Percentiles rank a stretch among this genome's conserved stretches.
These are phyloP conservation scores for Callyntrura guangdongensis DNA, from an alignment of 2,888 invertebrate genomes.

Conservation along the genomic window DNA sequence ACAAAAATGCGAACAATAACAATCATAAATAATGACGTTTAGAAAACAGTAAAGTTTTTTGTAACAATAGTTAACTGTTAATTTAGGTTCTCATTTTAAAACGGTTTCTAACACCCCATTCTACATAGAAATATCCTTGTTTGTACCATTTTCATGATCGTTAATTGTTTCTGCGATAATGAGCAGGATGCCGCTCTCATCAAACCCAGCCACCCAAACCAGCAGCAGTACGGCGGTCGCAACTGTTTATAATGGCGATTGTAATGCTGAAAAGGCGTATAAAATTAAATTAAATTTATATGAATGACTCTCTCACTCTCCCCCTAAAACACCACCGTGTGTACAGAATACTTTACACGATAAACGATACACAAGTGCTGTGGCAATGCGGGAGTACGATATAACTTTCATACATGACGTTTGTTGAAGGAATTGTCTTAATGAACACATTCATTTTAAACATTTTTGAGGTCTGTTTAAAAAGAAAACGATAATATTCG, in stretches of 20 bases:
- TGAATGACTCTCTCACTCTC: background rate
- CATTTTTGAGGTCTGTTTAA: slow-evolving; percentile 24
- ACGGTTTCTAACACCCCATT: slow-evolving; percentile 36
- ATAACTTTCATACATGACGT: too few species aligned
- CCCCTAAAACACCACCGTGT: slow-evolving; percentile 19
- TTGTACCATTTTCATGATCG: slow-evolving; percentile 64
- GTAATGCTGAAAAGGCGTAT: slow-evolving; percentile 35
- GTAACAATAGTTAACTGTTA: slow-evolving; percentile 42
- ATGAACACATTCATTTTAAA: slow-evolving; percentile 33
- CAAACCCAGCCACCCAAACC: background rate
- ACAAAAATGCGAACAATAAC: slow-evolving; percentile 38
- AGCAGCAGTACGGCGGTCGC: background rate
- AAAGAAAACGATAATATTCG: slow-evolving; percentile 35
- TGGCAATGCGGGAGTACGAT: background rate
- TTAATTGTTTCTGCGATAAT: slow-evolving; percentile 73
- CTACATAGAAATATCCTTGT: slow-evolving; percentile 42
- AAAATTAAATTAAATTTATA: slow-evolving; percentile 24
- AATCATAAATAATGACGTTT: background rate
- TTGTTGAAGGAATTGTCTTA: slow-evolving; percentile 57
- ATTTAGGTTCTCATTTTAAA: slow-evolving; percentile 31
- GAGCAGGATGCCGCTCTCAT: slow-evolving; percentile 67
- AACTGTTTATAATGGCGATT: slow-evolving; percentile 13
- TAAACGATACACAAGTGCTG: too few species aligned
- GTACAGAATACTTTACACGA: too few species aligned
- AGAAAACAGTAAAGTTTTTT: background rate